Conservation (phyloP, 2,797 vertebrate genomes). For the Phrynocephalus forsythii region DNA sequence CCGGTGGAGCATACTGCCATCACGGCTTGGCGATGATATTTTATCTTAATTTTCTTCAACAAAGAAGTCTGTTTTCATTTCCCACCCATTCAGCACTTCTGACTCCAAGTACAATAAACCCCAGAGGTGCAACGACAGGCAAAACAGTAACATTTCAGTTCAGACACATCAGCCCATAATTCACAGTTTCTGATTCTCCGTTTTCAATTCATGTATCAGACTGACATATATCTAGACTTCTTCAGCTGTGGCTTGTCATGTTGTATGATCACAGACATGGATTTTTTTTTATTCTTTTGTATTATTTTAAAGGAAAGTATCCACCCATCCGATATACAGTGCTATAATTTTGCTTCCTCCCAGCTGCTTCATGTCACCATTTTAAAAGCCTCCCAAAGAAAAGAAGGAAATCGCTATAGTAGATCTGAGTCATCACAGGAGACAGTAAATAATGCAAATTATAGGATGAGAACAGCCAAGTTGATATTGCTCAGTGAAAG, state of each 20-base stretch:
- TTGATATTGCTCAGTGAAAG: not conserved
- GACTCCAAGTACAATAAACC: not conserved
- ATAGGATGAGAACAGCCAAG: constrained; percentile 4
- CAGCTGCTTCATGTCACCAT: not conserved
- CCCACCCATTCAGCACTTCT: not conserved
- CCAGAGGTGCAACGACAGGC: not conserved
- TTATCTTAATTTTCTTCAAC: not conserved
- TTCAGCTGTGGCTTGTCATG: not conserved
- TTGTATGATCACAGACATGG: not conserved
- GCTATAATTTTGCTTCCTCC: not conserved
- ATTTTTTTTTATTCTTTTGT: not conserved
- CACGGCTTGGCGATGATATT: too few relatives aligned
- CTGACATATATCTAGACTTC: not conserved
- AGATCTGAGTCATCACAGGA: constrained; percentile 5
- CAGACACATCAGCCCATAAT: not conserved
- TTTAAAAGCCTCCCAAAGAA: constrained; percentile 23
- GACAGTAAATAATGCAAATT: constrained; percentile 26
- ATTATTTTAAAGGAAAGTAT: not conserved
- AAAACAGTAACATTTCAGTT: not conserved
- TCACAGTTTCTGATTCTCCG: not conserved
- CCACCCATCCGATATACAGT: not conserved
- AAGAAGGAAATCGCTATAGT: constrained; percentile 4
- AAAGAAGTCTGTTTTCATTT: not conserved
- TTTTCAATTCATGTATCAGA: not conserved
- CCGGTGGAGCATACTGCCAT: too few relatives aligned